Base-by-base conservation (phyloP, 2,797 vertebrate species). In the Notolepis coatsorum region DNA sequence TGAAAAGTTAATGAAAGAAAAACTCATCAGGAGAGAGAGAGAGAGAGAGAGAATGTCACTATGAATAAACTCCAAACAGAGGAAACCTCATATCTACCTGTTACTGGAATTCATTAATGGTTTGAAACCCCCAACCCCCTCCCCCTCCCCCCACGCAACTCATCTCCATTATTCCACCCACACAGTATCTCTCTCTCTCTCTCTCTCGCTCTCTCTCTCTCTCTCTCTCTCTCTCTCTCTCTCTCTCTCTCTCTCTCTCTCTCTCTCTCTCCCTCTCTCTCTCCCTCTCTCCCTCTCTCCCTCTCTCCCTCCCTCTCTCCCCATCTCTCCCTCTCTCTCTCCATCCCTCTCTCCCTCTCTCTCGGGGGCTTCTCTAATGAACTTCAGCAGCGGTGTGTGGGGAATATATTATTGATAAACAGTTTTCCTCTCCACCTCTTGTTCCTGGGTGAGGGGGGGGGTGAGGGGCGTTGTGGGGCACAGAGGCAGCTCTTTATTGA, bases 81-180 rank as follows among this genome's bases (percentile, higher is more conserved):
- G 3, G 20, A 15, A 42, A 7, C 7, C 1, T 41, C 3, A 5
- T 18, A 8, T 3, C 17, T 21, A 42, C 3, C 46, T 50, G 24
- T 59, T 57, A 7, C 27, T 50, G 18, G 42, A 61, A 61, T 57
- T 60, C 13, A 43, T 64, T 63, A 47, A 78, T 70, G 42, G 47
- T 39, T 25, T 54, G 15, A 10, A 52, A 48, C 24, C 12, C 43
- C 51, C n/a, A n/a, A n/a, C n/a, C n/a, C n/a, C n/a, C n/a, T n/a
- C n/a, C n/a, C n/a, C n/a, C n/a, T n/a, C n/a, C n/a, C n/a, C n/a
- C n/a, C n/a, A n/a, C n/a, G n/a, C n/a, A n/a, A n/a, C n/a, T n/a
- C n/a, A n/a, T 37, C 35, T 35, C 18, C 9, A 55, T 50, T 47
- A 58, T 17, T n/a, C 38, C 54, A 20, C 35, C 12, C 21, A 35